These are phyloP conservation scores for Chunga burmeisteri DNA, from an alignment of 2,113 vertebrate genomes.

Conservation along the genomic window DNA sequence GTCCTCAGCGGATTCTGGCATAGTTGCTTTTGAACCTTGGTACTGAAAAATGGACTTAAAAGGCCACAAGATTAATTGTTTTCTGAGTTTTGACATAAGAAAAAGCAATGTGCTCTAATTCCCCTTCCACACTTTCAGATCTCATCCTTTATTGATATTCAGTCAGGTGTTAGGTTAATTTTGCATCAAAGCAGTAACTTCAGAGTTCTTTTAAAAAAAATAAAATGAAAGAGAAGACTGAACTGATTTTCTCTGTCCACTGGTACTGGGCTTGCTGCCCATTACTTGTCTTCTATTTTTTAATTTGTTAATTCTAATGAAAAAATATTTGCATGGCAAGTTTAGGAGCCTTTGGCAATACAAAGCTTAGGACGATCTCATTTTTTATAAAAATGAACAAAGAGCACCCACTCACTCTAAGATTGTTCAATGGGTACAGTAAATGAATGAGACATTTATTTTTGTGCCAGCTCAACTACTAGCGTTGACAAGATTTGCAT, in stretches of 20 bases:
- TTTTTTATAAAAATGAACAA: conserved; percentile 68
- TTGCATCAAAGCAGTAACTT: conserved; percentile 19
- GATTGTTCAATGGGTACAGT: conserved; percentile 70
- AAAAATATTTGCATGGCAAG: conserved; percentile 47
- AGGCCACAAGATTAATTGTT: neutral
- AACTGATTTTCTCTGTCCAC: conserved; percentile 3
- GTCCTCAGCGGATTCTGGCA: neutral
- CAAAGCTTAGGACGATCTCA: conserved; percentile 54
- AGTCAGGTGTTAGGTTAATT: neutral
- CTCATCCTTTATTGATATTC: neutral
- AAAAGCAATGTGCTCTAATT: neutral
- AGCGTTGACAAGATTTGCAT: conserved; percentile 74
- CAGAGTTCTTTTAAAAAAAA: neutral
- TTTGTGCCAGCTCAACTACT: conserved; percentile 75
- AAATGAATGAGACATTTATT: conserved; percentile 79
- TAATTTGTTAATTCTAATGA: conserved; percentile 45
- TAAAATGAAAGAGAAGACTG: neutral
- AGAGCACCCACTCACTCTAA: conserved; percentile 35
- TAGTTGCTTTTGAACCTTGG: neutral
- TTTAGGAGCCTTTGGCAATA: conserved; percentile 31
- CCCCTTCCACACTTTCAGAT: neutral
- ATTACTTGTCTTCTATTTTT: conserved; percentile 37
- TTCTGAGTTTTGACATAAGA: neutral
- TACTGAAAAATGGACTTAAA: neutral
- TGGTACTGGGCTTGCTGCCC: conserved; percentile 23